Conservation (phyloP, 2,113 vertebrate species). For the Ramphastos sulfuratus region DNA sequence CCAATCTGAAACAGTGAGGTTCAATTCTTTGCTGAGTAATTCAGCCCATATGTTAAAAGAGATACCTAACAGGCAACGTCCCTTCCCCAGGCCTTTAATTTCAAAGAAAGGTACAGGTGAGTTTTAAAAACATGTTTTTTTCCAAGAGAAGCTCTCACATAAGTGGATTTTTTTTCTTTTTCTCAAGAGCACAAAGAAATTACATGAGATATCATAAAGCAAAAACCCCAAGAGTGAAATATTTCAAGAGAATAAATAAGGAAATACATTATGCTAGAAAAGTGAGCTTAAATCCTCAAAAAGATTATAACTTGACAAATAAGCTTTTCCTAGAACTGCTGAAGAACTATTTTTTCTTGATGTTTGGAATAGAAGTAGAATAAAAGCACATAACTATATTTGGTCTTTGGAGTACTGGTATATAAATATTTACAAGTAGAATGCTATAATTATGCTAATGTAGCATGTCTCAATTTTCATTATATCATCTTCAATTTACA, state of each 20-base stretch:
- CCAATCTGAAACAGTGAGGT: slow-evolving; percentile 75
- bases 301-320: neutral
- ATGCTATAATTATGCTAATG: slow-evolving; percentile 38
- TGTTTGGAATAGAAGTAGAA: neutral
- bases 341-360: slow-evolving; percentile 40
- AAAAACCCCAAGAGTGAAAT: neutral
- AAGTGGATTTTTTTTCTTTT: neutral
- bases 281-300: neutral
- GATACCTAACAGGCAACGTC: neutral
- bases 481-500: neutral
- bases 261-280: neutral
- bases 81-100: neutral
- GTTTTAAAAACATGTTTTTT: neutral
- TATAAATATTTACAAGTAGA: slow-evolving; percentile 34
- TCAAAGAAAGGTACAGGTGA: slow-evolving; percentile 60
- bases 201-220: neutral
- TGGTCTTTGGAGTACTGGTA: slow-evolving; percentile 2
- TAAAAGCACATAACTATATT: neutral
- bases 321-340: neutral
- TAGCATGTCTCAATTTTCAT: slow-evolving; percentile 5
- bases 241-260: neutral
- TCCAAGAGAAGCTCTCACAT: neutral
- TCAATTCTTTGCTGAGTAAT: slow-evolving; percentile 66
- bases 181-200: neutral
- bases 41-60: slow-evolving; percentile 65